Conservation (phyloP, 2,888 invertebrate species). For the Xestia sexstrigata region DNA sequence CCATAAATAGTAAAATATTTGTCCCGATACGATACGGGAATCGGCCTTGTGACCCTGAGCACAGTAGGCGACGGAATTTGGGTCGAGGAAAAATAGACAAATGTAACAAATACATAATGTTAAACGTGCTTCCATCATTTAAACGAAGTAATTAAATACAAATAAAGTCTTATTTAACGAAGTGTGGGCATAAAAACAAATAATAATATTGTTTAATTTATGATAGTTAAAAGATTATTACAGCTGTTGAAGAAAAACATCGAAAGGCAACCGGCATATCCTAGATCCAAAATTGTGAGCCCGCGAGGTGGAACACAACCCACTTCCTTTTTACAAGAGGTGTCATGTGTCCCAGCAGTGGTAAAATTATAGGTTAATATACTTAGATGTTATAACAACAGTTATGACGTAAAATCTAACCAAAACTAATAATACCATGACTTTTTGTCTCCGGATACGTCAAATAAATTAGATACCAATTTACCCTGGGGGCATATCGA, state of each 20-base stretch:
- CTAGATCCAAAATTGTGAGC: not conserved
- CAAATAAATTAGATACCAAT: constrained; percentile 24
- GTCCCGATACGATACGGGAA: constrained; percentile 18
- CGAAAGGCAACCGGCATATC: not conserved
- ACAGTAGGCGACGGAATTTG: constrained; percentile 9
- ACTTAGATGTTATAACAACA: not conserved
- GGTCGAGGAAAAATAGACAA: constrained; percentile 10
- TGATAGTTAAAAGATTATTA: not conserved
- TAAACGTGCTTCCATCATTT: constrained; percentile 8
- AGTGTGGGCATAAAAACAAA: not conserved
- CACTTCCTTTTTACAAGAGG: not conserved
- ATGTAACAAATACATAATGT: constrained; percentile 13
- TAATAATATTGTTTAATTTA: not conserved
- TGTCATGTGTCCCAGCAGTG: not conserved
- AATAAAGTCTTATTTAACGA: not conserved
- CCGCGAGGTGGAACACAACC: not conserved
- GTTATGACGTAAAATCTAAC: not conserved
- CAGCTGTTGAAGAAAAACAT: not conserved
- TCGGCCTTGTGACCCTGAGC: constrained; percentile 26
- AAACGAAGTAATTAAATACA: not conserved
- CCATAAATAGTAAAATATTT: constrained; percentile 4
- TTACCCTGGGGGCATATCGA: constrained; percentile 28
- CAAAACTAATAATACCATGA: not conserved
- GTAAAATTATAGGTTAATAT: not conserved
- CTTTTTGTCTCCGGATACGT: not conserved